A percentile compares a stretch with the other conserved stretches of the same genome.
phyloP scores from a whole-genome alignment of 2,888 invertebrate species.

The Lochmaea capreae region DNA sequence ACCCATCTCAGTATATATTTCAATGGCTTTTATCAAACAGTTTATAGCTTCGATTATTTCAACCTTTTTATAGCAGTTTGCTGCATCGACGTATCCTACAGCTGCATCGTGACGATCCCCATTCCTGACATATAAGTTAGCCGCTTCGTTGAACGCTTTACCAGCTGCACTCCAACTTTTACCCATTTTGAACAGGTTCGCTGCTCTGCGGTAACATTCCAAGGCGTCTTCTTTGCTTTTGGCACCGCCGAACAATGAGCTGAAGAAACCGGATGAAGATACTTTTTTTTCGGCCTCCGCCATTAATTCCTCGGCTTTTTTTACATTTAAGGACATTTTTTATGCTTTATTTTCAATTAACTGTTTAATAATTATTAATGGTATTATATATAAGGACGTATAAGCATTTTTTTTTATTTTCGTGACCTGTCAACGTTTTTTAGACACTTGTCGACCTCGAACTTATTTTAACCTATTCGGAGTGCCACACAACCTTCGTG shows the following conservation, averaged over 20 bases:
- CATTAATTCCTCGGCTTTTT: constrained; percentile 92
- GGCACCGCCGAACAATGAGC: constrained; percentile 89
- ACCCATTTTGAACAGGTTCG: constrained; percentile 98
- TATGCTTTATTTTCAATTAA: not conserved
- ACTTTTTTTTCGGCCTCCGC: constrained; percentile 97
- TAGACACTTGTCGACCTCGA: too few relatives aligned
- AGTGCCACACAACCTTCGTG: too few relatives aligned
- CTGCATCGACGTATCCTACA: constrained; percentile 94
- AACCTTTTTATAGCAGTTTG: constrained; percentile 94
- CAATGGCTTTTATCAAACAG: constrained; percentile 90
- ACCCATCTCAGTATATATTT: constrained; percentile 98
- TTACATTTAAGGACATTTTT: constrained; percentile 89
- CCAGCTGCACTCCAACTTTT: constrained; percentile 98
- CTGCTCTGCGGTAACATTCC: constrained; percentile 95
- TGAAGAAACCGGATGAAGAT: constrained; percentile 91
- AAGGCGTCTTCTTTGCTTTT: constrained; percentile 95
- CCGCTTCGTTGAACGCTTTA: constrained; percentile 93
- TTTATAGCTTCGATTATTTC: constrained; percentile 91
- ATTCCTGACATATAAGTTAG: constrained; percentile 86
- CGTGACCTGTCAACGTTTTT: too few relatives aligned
- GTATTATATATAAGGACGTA: too few relatives aligned
- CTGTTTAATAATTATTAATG: not conserved
- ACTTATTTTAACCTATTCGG: too few relatives aligned
- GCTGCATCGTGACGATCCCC: constrained; percentile 96
- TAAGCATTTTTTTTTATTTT: too few relatives aligned